phyloP scores from a whole-genome alignment of 2,888 invertebrate genomes.

The Sesia apiformis region DNA sequence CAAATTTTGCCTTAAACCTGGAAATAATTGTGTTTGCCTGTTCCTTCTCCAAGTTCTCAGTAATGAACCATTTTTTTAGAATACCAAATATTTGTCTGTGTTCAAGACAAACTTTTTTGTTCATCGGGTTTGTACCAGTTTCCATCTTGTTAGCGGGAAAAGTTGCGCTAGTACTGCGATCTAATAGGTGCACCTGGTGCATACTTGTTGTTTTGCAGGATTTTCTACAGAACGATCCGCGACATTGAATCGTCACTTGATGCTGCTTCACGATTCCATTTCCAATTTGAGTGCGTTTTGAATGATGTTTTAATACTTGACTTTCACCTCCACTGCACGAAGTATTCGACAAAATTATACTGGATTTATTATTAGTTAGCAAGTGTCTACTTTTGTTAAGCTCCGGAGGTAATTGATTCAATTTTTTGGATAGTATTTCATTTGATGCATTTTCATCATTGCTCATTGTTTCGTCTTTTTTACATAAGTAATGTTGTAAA shows the following conservation, averaged over 20 bases:
- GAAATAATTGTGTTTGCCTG: constrained; percentile 8
- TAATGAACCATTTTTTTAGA: constrained; percentile 25
- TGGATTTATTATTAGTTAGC: too few species aligned
- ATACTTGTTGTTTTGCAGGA: constrained; percentile 29
- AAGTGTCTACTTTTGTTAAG: too few species aligned
- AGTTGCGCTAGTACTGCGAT: constrained; percentile 15
- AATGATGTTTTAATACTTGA: constrained; percentile 8
- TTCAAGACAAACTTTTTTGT: constrained; percentile 25
- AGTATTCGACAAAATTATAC: not conserved
- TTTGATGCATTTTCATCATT: too few species aligned
- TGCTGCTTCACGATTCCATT: constrained; percentile 12
- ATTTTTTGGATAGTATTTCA: too few species aligned
- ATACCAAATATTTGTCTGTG: constrained; percentile 27
- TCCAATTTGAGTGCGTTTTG: constrained; percentile 29
- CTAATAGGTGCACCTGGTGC: constrained; percentile 11
- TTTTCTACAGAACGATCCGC: constrained; percentile 9
- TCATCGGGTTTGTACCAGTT: constrained; percentile 20
- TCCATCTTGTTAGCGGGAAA: constrained; percentile 18
- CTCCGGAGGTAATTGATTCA: too few species aligned
- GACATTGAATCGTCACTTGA: constrained; percentile 28
- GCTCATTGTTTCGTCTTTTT: too few species aligned
- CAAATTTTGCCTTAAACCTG: constrained; percentile 19
- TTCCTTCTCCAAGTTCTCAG: not conserved
- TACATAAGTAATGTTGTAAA: too few species aligned
- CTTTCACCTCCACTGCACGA: constrained; percentile 3